These are phyloP conservation scores for Tonatia bakeri DNA, from an alignment of 2,113 vertebrate genomes.

Conservation along the genomic window DNA sequence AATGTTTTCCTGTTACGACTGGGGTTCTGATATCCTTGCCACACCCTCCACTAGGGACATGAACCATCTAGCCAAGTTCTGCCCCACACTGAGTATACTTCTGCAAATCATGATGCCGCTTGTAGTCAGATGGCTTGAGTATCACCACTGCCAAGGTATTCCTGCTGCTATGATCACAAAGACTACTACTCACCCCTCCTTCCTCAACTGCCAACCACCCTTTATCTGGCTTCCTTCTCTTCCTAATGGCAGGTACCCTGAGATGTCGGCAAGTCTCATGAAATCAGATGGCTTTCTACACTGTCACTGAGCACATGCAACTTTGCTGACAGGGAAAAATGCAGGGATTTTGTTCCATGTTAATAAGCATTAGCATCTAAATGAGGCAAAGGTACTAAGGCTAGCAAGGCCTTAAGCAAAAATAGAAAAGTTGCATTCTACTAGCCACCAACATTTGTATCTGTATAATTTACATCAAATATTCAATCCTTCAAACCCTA, in stretches of 20 bases:
- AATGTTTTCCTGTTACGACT: background rate
- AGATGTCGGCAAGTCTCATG: background rate
- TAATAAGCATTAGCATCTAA: background rate
- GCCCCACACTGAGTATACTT: background rate
- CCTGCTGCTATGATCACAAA: background rate
- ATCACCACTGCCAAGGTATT: background rate
- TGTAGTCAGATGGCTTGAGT: background rate
- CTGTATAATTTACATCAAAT: background rate
- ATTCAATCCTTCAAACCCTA: background rate
- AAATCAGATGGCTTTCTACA: background rate
- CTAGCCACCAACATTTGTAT: background rate
- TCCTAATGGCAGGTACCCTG: background rate
- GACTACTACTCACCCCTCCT: background rate
- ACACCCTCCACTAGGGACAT: background rate
- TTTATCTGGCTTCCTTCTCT: background rate
- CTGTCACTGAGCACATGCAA: background rate
- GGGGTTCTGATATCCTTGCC: background rate
- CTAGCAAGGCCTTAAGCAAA: background rate
- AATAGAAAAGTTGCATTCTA: background rate
- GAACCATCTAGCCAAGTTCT: background rate
- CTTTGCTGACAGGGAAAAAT: background rate
- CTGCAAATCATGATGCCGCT: background rate
- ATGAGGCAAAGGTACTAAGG: background rate
- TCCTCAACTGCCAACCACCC: background rate
- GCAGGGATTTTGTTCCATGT: background rate